phyloP scores from a whole-genome alignment of 2,113 vertebrate species.

The Nothocercus nigrocapillus region DNA sequence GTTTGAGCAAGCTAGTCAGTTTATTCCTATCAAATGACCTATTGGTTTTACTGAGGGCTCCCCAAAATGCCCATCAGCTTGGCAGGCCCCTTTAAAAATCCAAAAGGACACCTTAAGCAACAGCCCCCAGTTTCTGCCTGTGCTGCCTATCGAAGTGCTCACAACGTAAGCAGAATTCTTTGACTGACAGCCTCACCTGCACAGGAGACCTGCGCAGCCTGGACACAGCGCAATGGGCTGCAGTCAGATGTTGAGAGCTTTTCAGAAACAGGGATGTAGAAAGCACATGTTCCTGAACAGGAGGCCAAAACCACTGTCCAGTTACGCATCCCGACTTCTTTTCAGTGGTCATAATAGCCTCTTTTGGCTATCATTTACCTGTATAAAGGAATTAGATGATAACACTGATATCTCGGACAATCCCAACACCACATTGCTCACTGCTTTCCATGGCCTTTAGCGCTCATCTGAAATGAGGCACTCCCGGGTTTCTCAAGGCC shows the following conservation, averaged over 20 bases:
- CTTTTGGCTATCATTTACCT: not conserved
- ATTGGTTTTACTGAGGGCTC: not conserved
- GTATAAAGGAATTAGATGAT: not conserved
- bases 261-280: not conserved
- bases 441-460: not conserved
- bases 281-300: not conserved
- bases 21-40: not conserved
- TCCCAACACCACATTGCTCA: not conserved
- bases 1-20: not conserved
- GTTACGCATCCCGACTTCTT: not conserved
- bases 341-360: not conserved
- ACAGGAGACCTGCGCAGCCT: not conserved
- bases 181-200: not conserved
- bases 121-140: not conserved
- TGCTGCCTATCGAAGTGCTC: fast-evolving
- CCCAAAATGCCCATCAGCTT: not conserved
- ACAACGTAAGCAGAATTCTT: not conserved
- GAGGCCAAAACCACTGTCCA: not conserved
- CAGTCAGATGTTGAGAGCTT: not conserved
- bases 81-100: not conserved
- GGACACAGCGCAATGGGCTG: not conserved
- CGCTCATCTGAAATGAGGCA: not conserved
- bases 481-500: not conserved
- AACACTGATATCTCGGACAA: not conserved
- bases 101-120: not conserved